phyloP scores from a whole-genome alignment of 2,888 invertebrate genomes.

The Habrosyne pyritoides region DNA sequence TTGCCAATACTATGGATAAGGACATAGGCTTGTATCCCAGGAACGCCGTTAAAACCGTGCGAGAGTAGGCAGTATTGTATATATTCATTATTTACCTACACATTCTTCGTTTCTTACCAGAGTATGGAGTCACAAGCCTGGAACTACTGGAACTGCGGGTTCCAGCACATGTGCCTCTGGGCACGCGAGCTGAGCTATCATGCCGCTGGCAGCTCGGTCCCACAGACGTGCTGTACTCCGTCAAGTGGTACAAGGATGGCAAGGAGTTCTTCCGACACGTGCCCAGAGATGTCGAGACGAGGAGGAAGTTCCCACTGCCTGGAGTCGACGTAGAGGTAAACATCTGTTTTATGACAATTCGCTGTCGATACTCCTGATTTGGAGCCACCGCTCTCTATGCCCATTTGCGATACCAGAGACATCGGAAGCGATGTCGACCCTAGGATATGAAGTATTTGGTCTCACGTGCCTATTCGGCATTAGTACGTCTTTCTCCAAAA shows the following conservation, averaged over 20 bases:
- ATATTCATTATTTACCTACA: not conserved
- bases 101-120: slow-evolving; percentile 34
- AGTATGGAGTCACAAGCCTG: slow-evolving; percentile 73
- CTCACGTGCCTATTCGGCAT: too few relatives aligned
- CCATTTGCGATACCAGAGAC: too few relatives aligned
- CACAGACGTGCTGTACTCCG: slow-evolving; percentile 92
- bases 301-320: slow-evolving; percentile 90
- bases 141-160: slow-evolving; percentile 91
- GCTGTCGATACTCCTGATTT: too few relatives aligned
- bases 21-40: too few relatives aligned
- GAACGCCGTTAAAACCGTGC: too few relatives aligned
- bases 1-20: too few relatives aligned
- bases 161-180: slow-evolving; percentile 91
- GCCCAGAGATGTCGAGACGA: slow-evolving; percentile 91
- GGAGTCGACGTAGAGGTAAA: slow-evolving; percentile 94
- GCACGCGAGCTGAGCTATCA: slow-evolving; percentile 89
- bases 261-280: slow-evolving; percentile 95
- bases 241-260: slow-evolving; percentile 96
- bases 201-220: slow-evolving; percentile 92
- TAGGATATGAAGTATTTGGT: too few relatives aligned
- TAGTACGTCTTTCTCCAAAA: too few relatives aligned
- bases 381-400: too few relatives aligned
- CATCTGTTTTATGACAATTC: too few relatives aligned
- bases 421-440: too few relatives aligned
- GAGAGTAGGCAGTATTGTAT: too few relatives aligned